Evolutionary conservation across 2,797 vertebrate genomes (phyloP).

Genomic region (Rhinichthys osculus): DNA sequence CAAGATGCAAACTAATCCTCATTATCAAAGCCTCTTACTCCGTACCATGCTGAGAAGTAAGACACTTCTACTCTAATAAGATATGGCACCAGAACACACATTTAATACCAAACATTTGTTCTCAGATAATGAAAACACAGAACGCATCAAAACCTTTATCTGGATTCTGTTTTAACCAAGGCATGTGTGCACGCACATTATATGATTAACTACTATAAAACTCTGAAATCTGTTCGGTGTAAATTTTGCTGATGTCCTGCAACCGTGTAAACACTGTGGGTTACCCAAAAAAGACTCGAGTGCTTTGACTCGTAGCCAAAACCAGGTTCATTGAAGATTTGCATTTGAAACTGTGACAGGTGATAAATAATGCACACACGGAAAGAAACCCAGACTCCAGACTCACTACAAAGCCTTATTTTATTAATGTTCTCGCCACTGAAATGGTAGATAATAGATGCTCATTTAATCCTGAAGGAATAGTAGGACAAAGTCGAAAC

Average conservation of each 20-base stretch:
- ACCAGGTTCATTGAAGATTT: constrained; percentile 43
- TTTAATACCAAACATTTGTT: constrained; percentile 32
- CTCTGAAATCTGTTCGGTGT: constrained; percentile 6
- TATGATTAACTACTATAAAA: constrained; percentile 33
- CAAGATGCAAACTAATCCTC: constrained; percentile 46
- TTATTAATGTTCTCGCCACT: constrained; percentile 53
- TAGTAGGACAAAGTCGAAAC: constrained; percentile 53
- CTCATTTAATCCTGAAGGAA: constrained; percentile 63
- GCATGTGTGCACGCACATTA: background rate
- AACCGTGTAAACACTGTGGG: constrained; percentile 38
- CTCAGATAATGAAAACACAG: constrained; percentile 8
- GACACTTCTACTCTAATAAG: constrained; percentile 34
- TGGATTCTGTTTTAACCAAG: constrained; percentile 10
- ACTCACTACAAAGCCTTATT: constrained; percentile 42
- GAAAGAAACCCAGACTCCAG: constrained; percentile 29
- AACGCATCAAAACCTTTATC: constrained; percentile 1
- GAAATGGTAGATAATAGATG: constrained; percentile 58
- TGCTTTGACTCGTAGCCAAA: background rate
- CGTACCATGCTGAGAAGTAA: constrained; percentile 42
- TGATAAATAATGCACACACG: constrained; percentile 54
- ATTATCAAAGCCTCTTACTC: constrained; percentile 43
- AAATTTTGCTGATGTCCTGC: constrained; percentile 39
- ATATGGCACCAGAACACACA: constrained; percentile 6
- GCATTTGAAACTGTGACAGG: constrained; percentile 45
- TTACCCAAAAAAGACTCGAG: constrained; percentile 23